phyloP scores from a whole-genome alignment of 35 echinoderm and acorn worm species.

The Ophioderma brevispina region DNA sequence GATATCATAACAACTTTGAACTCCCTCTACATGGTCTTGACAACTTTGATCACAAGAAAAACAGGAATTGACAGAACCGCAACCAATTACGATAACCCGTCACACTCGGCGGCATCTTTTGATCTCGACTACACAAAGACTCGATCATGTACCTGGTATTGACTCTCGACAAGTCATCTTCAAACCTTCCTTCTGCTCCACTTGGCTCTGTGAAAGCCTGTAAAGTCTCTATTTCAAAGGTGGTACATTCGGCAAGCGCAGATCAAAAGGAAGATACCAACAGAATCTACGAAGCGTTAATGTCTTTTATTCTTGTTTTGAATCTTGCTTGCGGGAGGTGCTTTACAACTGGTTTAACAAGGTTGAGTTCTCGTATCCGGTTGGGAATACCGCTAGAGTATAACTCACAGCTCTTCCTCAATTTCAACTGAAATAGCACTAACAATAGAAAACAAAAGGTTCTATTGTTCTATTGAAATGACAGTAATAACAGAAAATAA shows the following conservation, averaged over 20 bases:
- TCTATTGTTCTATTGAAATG: too few relatives aligned
- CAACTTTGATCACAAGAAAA: not conserved
- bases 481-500: too few relatives aligned
- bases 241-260: not conserved
- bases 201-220: not conserved
- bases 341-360: too few relatives aligned
- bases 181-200: not conserved
- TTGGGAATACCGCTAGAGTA: too few relatives aligned
- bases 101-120: not conserved
- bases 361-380: too few relatives aligned
- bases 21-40: not conserved
- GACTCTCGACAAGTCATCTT: not conserved
- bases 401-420: too few relatives aligned
- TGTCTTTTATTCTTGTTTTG: too few relatives aligned
- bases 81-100: not conserved
- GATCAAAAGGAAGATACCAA: too few relatives aligned
- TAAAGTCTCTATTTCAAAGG: not conserved
- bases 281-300: too few relatives aligned
- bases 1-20: not conserved
- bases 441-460: too few relatives aligned
- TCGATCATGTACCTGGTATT: not conserved
- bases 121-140: not conserved
- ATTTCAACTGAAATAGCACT: too few relatives aligned
- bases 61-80: not conserved
- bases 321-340: too few relatives aligned